Conservation (phyloP, 1,140 invertebrate species). For the Calliphora vicina region DNA sequence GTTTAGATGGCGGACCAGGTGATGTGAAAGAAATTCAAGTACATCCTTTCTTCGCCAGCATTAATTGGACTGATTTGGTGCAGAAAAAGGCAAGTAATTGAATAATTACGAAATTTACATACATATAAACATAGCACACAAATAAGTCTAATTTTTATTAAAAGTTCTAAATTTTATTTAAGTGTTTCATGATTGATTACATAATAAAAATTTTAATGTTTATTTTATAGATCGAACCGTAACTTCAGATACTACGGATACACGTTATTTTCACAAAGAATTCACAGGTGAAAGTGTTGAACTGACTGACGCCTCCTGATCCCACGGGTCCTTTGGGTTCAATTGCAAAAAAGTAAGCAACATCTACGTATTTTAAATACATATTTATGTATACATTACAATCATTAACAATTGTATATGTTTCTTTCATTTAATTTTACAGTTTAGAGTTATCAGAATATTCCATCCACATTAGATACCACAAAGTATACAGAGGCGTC, state of each 20-base stretch:
- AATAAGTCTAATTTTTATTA: too few relatives aligned
- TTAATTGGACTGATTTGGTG: slow-evolving; percentile 90
- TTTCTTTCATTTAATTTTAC: too few relatives aligned
- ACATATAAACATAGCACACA: too few relatives aligned
- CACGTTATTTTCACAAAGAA: slow-evolving; percentile 96
- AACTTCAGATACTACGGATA: slow-evolving; percentile 94
- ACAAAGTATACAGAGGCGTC: too few relatives aligned
- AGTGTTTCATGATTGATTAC: too few relatives aligned
- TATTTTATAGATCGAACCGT: slow-evolving; percentile 79
- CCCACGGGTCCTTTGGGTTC: slow-evolving; percentile 68
- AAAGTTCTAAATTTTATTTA: too few relatives aligned
- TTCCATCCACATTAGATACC: too few relatives aligned
- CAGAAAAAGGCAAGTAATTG: slow-evolving; percentile 75
- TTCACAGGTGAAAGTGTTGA: slow-evolving; percentile 98
- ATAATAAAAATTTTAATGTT: slow-evolving; percentile 1
- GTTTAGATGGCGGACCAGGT: slow-evolving; percentile 92
- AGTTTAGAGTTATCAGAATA: too few relatives aligned
- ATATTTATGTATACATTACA: too few relatives aligned
- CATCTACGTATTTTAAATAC: too few relatives aligned
- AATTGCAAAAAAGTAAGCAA: slow-evolving; percentile 67
- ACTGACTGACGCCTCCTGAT: slow-evolving; percentile 93
- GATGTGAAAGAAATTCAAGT: slow-evolving; percentile 92
- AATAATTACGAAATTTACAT: slow-evolving; percentile 2
- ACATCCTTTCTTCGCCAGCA: slow-evolving; percentile 89
- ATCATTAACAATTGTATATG: too few relatives aligned